Conservation (phyloP, 2,888 invertebrate genomes). For the Nesidiocoris tenuis region DNA sequence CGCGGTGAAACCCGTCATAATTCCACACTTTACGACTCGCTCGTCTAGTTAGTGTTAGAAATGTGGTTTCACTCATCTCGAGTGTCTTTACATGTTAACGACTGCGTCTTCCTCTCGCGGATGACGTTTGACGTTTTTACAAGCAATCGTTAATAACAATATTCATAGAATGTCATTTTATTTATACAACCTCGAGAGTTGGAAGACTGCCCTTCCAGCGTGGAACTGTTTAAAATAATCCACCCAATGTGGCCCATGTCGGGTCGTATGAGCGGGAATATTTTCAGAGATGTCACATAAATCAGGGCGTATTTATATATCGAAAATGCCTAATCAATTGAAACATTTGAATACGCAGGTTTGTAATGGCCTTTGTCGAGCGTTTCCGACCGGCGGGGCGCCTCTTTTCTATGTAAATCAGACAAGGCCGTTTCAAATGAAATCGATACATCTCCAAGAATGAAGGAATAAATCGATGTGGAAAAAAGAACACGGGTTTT, state of each 20-base stretch:
- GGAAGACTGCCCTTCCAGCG: conserved; percentile 18
- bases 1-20: neutral
- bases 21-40: neutral
- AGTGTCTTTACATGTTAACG: neutral
- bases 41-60: neutral
- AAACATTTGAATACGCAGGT: conserved; percentile 2
- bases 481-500: neutral
- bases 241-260: neutral
- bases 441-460: conserved; percentile 15
- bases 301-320: neutral
- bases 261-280: neutral
- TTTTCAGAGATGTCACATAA: neutral
- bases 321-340: conserved; percentile 30
- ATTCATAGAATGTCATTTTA: conserved; percentile 40
- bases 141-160: conserved; percentile 37
- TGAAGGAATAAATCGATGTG: conserved; percentile 3
- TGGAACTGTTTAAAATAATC: conserved; percentile 27
- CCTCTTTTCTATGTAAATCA: conserved; percentile 16
- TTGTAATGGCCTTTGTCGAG: neutral
- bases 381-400: conserved; percentile 15
- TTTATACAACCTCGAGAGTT: conserved; percentile 28
- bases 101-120: neutral
- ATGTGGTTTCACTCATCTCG: neutral
- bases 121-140: conserved; percentile 36
- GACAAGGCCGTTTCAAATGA: conserved; percentile 10